Conservation (phyloP, 2,113 vertebrate genomes). For the Leuciscus idus region DNA sequence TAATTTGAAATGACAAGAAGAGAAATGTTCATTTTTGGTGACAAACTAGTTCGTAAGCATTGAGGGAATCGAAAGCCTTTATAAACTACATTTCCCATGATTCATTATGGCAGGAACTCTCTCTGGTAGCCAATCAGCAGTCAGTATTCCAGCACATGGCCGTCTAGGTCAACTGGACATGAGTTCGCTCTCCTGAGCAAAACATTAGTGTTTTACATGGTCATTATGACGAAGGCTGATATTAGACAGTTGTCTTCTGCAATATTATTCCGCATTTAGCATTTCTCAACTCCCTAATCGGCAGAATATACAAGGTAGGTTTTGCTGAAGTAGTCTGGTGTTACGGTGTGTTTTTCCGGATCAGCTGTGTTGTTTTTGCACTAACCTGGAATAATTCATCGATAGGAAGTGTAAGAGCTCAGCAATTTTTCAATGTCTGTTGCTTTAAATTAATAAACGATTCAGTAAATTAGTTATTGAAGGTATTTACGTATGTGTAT, state of each 20-base stretch:
- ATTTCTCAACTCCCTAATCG: not conserved
- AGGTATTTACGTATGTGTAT: not conserved
- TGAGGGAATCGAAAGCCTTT: not conserved
- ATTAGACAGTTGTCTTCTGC: not conserved
- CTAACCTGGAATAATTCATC: not conserved
- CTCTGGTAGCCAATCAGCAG: slow-evolving; percentile 18
- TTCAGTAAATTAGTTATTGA: not conserved
- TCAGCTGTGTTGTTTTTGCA: not conserved
- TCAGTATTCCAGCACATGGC: slow-evolving; percentile 40
- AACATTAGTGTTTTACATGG: not conserved
- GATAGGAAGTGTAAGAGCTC: not conserved
- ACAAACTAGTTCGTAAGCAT: not conserved
- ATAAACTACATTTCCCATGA: slow-evolving; percentile 51
- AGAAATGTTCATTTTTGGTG: not conserved
- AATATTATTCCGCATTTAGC: not conserved
- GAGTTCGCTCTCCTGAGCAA: not conserved
- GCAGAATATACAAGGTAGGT: not conserved
- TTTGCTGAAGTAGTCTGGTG: not conserved
- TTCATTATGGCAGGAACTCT: not conserved
- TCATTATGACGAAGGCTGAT: not conserved
- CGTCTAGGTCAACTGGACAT: slow-evolving; percentile 39
- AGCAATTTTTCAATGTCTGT: not conserved
- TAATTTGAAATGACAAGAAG: not conserved
- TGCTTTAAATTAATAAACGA: not conserved
- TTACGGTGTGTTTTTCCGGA: not conserved